Evolutionary conservation across 2,113 vertebrate species (phyloP).

Genomic region (Caracal caracal): DNA sequence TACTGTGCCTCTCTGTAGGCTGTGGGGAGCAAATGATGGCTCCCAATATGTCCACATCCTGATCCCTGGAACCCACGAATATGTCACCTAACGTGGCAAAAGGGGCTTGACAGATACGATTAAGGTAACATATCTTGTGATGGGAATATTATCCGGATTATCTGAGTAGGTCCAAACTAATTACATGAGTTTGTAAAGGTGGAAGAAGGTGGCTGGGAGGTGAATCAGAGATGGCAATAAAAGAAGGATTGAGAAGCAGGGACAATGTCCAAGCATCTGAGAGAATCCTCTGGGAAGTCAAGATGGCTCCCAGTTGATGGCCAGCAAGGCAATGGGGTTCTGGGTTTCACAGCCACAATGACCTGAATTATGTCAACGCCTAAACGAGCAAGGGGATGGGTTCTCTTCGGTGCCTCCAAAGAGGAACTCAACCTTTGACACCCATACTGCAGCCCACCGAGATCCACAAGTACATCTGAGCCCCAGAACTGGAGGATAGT

Average conservation of each 20-base stretch:
- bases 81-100: background rate
- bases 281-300: background rate
- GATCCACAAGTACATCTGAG: background rate
- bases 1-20: background rate
- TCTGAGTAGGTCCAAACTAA: too few relatives aligned
- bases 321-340: background rate
- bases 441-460: background rate
- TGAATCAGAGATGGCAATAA: rapidly evolving
- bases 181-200: background rate
- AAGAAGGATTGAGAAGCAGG: background rate
- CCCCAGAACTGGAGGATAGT: background rate
- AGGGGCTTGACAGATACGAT: background rate
- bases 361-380: background rate
- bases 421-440: rapidly evolving
- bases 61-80: background rate
- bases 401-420: background rate
- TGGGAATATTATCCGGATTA: background rate
- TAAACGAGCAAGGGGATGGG: background rate
- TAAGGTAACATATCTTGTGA: background rate
- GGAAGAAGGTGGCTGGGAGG: background rate
- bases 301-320: rapidly evolving
- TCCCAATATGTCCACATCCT: too few relatives aligned
- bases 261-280: background rate
- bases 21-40: background rate
- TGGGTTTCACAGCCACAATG: background rate